These are phyloP conservation scores for Macrotis lagotis DNA, from an alignment of 2,113 vertebrate species.

Conservation along the genomic window DNA sequence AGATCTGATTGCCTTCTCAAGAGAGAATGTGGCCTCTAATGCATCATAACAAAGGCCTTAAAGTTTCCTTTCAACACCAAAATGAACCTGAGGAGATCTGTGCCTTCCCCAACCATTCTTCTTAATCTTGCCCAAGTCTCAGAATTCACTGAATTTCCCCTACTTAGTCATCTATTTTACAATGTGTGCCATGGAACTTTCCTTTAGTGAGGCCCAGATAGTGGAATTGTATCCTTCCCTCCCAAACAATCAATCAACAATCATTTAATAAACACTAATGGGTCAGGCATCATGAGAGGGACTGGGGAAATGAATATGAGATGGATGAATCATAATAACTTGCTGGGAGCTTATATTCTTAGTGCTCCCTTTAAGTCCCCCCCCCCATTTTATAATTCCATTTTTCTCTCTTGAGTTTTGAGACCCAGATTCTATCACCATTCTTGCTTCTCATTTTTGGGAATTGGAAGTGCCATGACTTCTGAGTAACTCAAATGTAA, in stretches of 20 bases:
- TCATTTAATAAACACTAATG: neutral
- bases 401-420: neutral
- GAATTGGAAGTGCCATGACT: neutral
- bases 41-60: neutral
- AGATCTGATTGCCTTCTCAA: neutral
- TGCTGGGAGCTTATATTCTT: neutral
- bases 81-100: neutral
- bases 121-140: neutral
- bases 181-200: no score
- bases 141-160: neutral
- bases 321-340: neutral
- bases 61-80: neutral
- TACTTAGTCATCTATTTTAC: no score
- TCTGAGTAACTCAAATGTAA: neutral
- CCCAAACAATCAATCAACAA: neutral
- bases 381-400: neutral
- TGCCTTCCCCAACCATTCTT: neutral
- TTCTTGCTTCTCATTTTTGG: neutral
- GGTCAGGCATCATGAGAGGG: neutral
- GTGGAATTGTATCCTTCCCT: neutral
- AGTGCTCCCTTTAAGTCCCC: neutral
- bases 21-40: neutral
- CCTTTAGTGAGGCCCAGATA: neutral
- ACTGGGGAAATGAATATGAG: neutral
- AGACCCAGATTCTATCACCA: neutral